Evolutionary conservation across 2,888 invertebrate species (phyloP).

Genomic region (Sarcophaga carnaria): DNA sequence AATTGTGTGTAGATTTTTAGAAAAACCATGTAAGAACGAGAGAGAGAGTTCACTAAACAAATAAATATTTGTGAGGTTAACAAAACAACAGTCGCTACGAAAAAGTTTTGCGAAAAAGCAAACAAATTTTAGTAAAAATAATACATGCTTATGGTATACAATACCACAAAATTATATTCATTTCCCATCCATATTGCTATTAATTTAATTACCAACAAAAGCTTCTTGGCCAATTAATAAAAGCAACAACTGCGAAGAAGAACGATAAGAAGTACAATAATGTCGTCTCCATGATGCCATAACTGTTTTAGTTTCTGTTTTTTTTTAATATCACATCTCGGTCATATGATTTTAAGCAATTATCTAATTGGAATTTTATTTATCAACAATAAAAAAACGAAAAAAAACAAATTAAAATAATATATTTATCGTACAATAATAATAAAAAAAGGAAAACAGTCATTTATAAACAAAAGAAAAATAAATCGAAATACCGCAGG

Average conservation of each 20-base stretch:
- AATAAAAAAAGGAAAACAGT: neutral
- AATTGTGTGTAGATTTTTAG: neutral
- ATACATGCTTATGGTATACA: slow-evolving; percentile 13
- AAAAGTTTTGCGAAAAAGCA: slow-evolving; percentile 4
- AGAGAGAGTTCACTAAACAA: slow-evolving; percentile 44
- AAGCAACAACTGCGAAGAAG: slow-evolving; percentile 2
- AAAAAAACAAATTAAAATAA: slow-evolving; percentile 26
- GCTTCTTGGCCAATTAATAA: slow-evolving; percentile 49
- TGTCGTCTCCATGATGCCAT: slow-evolving; percentile 16
- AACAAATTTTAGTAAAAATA: slow-evolving; percentile 39
- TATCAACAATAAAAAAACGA: neutral
- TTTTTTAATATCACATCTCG: slow-evolving; percentile 45
- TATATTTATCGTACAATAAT: neutral
- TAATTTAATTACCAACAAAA: slow-evolving; percentile 57
- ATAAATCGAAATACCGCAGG: no score
- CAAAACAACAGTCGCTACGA: neutral
- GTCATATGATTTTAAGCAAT: slow-evolving; percentile 54
- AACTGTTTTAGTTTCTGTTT: slow-evolving; percentile 46
- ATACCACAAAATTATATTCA: neutral
- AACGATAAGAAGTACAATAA: neutral
- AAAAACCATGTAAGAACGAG: neutral
- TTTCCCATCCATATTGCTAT: slow-evolving; percentile 11
- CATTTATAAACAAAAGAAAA: neutral
- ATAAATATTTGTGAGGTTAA: slow-evolving; percentile 48
- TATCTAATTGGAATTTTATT: slow-evolving; percentile 64